phyloP scores from a whole-genome alignment of 1,140 invertebrate genomes.

The Zelostemma sp. region DNA sequence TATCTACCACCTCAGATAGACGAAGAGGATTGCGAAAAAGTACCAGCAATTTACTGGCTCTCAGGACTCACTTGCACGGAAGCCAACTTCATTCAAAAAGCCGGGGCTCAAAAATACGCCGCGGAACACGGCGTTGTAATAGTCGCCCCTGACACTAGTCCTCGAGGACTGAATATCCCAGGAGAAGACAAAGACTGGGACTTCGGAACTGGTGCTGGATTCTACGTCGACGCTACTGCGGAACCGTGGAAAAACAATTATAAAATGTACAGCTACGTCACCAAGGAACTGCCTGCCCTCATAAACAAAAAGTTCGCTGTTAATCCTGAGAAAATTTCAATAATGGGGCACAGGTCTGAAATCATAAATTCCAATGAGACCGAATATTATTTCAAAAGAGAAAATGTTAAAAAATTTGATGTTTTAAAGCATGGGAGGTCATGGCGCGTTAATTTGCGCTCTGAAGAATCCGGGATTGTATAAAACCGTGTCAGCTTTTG shows the following conservation, averaged over 20 bases:
- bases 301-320: conserved; percentile 81
- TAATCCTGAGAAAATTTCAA: conserved; percentile 76
- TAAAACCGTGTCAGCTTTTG: conserved; percentile 94
- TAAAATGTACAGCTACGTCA: conserved; percentile 97
- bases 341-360: conserved; percentile 90
- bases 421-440: conserved; percentile 92
- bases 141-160: conserved; percentile 96
- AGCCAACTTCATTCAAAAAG: conserved; percentile 96
- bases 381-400: conserved; percentile 7
- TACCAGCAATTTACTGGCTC: conserved; percentile 92
- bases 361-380: conserved; percentile 1
- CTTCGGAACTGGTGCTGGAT: conserved; percentile 95
- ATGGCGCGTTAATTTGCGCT: conserved; percentile 93
- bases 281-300: conserved; percentile 87
- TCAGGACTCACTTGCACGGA: conserved; percentile 97
- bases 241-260: conserved; percentile 96
- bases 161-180: conserved; percentile 87
- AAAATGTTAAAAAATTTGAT: conserved; percentile 10
- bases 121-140: conserved; percentile 86
- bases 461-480: conserved; percentile 94
- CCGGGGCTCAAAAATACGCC: conserved; percentile 91
- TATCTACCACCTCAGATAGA: conserved; percentile 87
- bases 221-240: conserved; percentile 93
- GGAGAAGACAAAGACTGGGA: conserved; percentile 93
- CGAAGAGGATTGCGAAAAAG: conserved; percentile 64